Evolutionary conservation across 2,113 vertebrate species (phyloP), one percentile per base, ranked within the genome.

Genomic region (Cebus imitator): DNA sequence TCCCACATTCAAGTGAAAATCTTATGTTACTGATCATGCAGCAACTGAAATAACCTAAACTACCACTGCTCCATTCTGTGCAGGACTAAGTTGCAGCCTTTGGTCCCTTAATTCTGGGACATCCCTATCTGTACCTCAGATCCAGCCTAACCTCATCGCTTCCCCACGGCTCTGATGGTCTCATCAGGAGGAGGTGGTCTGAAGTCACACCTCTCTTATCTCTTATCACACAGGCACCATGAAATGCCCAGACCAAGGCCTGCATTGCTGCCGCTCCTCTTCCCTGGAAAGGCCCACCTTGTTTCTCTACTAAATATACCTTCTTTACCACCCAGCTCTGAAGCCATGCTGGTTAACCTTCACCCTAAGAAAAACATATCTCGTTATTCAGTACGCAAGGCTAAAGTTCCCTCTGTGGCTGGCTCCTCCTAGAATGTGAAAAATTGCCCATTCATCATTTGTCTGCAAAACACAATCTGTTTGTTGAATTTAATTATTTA

Each of bases 371-470:
- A 78, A 96, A 84, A 81, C 6, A 17, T 45, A 20, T 0, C 18
- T 27, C 48, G 40, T 52, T 13, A 25, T 8, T 57, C 37, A 37
- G 82, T 37, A 45, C 32, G 78, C 37, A 45, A 18, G 5, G 32
- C 9, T 18, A 8, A 61, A 32, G 4, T 48, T 64, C 30, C 25
- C 48, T 57, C 48, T 55, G 35, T 23, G 43, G 70, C 27, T 61
- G 32, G 84, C 58, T 50, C n/a, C 76, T 52, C 6, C 45, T 20
- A 25, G 48, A 57, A 57, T 5, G 14, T 61, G n/a, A 21, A 82
- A 66, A 72, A 57, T 0, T 27, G 9, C 2, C 1, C 48, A 18
- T 3, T 13, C 6, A 1, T 14, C 66, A 76, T n/a, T 1, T 48
- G n/a, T 55, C 75, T 50, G 27, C 68, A 16, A 45, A 85, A 27